Conservation (phyloP, 1,140 invertebrate genomes). For the Aphidius ervi region DNA sequence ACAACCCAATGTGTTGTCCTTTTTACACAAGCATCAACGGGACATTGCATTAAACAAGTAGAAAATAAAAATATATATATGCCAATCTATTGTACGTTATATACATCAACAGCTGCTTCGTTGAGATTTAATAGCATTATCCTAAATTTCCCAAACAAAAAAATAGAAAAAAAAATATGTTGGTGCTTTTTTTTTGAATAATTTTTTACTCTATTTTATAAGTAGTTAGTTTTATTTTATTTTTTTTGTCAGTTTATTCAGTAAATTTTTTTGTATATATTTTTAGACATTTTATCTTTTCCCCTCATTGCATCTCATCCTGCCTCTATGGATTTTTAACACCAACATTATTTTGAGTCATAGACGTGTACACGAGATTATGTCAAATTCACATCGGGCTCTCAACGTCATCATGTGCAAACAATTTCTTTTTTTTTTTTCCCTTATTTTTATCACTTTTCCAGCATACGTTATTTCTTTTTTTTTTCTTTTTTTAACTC, state of each 20-base stretch:
- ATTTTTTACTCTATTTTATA: slow-evolving; percentile 1
- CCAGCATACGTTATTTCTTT: background rate
- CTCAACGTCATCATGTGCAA: background rate
- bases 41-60: too few species aligned
- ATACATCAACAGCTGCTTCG: background rate
- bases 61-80: too few species aligned
- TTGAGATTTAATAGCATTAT: background rate
- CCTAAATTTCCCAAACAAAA: background rate
- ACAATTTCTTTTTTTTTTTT: background rate
- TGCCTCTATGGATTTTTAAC: slow-evolving; percentile 5
- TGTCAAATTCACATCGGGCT: slow-evolving; percentile 8
- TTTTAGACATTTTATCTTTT: slow-evolving; percentile 11
- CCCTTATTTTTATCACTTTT: background rate
- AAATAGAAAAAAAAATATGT: background rate
- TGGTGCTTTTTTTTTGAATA: background rate
- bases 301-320: slow-evolving; percentile 9
- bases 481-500: background rate
- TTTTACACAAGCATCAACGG: background rate
- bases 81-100: background rate
- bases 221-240: background rate
- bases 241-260: too few species aligned
- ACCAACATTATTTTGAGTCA: slow-evolving; percentile 12
- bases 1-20: background rate
- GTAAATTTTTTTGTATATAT: too few species aligned
- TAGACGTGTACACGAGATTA: slow-evolving; percentile 3